Evolutionary conservation across 2,113 vertebrate species (phyloP), one percentile per base, ranked within the genome.

Genomic region (Engystomops pustulosus): DNA sequence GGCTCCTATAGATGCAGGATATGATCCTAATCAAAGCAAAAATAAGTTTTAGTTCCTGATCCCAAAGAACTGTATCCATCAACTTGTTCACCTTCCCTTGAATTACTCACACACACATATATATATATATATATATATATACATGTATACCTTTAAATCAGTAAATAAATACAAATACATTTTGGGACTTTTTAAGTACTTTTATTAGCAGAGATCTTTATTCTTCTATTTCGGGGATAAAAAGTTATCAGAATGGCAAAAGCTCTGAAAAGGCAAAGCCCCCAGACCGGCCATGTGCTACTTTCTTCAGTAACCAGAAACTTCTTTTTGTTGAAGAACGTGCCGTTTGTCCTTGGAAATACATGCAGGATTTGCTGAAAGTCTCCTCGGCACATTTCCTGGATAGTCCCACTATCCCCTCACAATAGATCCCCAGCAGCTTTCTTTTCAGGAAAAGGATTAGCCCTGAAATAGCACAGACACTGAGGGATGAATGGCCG

Each of bases 371-470:
- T 34, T 58, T 58, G 32, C 32, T 9, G 34, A 41, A 8, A 41
- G 20, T 25, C 75, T 60, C 75, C 51, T 36, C 32, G 15, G 74
- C 32, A 58, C 62, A 51, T 49, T 69, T 70, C 27, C 36, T 75
- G 81, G 53, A 74, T 55, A 49, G 80, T 25, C 34, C 36, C 45
- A 23, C 38, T 75, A 67, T 49, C 25, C 45, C 55, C 30, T 18
- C 32, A 65, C 41, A 76, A 75, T 76, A 36, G 71, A 58, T 51
- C 58, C 71, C 81, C 71, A 65, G 72, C 30, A 75, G 70, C 58
- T 65, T 14, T 71, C 80, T 71, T 81, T 81, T 60, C 81, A 83
- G 81, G 53, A 76, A 83, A 67, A 62, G 81, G 81, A 83, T 83
- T 65, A 83, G 58, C 71, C 71, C 27, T 49, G 38, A 76, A 62